phyloP scores from a whole-genome alignment of 2,888 invertebrate species.

The Heliconius ethilla region DNA sequence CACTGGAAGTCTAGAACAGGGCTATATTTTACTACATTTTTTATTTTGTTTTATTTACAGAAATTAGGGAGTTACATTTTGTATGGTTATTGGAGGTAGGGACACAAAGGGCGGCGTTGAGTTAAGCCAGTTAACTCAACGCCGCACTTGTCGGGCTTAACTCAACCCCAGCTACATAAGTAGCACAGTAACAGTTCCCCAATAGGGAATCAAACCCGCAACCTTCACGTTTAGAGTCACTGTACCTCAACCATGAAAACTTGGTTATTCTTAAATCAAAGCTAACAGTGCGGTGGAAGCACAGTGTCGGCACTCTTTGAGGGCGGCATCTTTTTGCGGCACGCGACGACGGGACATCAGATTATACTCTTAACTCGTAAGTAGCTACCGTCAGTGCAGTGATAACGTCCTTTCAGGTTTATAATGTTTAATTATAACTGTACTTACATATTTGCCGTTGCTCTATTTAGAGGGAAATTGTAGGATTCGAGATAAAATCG shows the following conservation, averaged over 20 bases:
- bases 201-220: too few species aligned
- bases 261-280: background rate
- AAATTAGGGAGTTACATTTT: too few species aligned
- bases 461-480: slow-evolving; percentile 2
- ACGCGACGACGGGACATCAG: slow-evolving; percentile 29
- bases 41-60: too few species aligned
- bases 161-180: too few species aligned
- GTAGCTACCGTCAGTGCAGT: slow-evolving; percentile 27
- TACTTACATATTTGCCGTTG: background rate
- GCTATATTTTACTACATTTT: background rate
- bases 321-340: background rate
- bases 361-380: slow-evolving; percentile 31
- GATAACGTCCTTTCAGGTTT: slow-evolving; percentile 14
- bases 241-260: background rate
- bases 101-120: too few species aligned
- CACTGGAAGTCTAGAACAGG: background rate
- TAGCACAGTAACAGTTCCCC: too few species aligned
- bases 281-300: slow-evolving; percentile 12
- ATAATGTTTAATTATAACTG: slow-evolving; percentile 25
- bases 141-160: too few species aligned
- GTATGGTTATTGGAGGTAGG: too few species aligned
- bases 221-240: too few species aligned
- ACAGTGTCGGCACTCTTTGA: slow-evolving; percentile 36
- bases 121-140: too few species aligned
- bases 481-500: background rate